Base-by-base conservation (phyloP, 2,888 invertebrate species). In the Falcaria lacertinaria region DNA sequence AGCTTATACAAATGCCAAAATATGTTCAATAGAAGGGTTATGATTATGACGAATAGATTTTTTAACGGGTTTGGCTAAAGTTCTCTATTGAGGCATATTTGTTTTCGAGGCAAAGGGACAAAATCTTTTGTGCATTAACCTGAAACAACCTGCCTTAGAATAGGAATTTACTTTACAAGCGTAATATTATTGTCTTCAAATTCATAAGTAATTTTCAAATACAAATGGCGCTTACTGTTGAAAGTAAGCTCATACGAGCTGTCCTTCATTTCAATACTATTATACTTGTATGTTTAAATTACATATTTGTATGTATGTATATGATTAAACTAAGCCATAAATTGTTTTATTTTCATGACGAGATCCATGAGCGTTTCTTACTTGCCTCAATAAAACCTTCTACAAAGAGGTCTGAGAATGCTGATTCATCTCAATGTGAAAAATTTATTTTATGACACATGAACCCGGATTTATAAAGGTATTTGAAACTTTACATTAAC, bases 401-500 rank as follows among this genome's bases (percentile, higher is more conserved):
- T 28, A 11, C 28, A 28, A 28, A 28, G 28, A 28, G 11, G 3
- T 6, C 19, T 4, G 19, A 6, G 6, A 19, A 6, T 19, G 8
- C 3, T 28, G 28, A 28, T 28, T 4, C 11, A 28, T 28, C 7
- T 25, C 11, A 6, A 5, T 8, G 2, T 7, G 2, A 25, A 53
- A 43, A 50, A 43, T 45, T 42, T 44, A 43, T 46, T 28, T 14
- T 41, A 50, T 45, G 33, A 48, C 43, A 48, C 52, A 61, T 41
- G 42, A 47, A 46, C 39, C 34, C 38, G 17, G 39, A 43, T 47
- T 42, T 40, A 43, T 44, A 43, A 45, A 34, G 35, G 35, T 39
- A 48, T 53, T 39, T 42, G 53, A 56, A 60, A 51, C 48, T 53
- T 56, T 47, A 52, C 46, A 52, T 64, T 28, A 28, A 78, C 63